A percentile compares a stretch with the other conserved stretches of the same genome.
phyloP scores from a whole-genome alignment of 2,888 invertebrate genomes.

The Apomyelois bistriatella region DNA sequence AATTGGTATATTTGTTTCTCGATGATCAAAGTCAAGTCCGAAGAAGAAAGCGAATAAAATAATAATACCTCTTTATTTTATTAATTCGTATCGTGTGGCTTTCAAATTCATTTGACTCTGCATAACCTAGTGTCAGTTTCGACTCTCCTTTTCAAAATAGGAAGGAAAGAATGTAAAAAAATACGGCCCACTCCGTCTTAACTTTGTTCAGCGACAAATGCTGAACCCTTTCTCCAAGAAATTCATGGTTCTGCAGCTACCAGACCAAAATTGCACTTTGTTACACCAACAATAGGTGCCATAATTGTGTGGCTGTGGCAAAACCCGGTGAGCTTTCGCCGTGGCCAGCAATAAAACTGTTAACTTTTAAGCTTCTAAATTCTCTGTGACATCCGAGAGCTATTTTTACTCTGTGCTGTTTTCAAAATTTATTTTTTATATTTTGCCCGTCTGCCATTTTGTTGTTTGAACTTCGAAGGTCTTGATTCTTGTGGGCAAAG shows the following conservation, averaged over 20 bases:
- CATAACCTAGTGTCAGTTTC: too few species aligned
- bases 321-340: slow-evolving; percentile 5
- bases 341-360: slow-evolving; percentile 28
- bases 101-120: too few species aligned
- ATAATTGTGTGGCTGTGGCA: background rate
- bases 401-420: slow-evolving; percentile 21
- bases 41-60: too few species aligned
- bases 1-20: too few species aligned
- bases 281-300: background rate
- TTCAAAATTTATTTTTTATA: background rate
- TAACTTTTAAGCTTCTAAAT: slow-evolving; percentile 29
- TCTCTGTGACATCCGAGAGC: slow-evolving; percentile 27
- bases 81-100: too few species aligned
- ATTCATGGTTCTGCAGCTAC: background rate
- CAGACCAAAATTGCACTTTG: background rate
- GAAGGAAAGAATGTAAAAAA: too few species aligned
- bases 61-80: too few species aligned
- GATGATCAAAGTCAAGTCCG: too few species aligned
- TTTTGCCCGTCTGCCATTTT: background rate
- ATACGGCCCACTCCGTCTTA: background rate
- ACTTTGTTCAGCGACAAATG: slow-evolving; percentile 2
- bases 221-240: slow-evolving; percentile 22
- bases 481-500: background rate
- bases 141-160: too few species aligned
- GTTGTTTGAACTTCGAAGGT: background rate